Base-by-base conservation (phyloP, 2,888 invertebrate species). In the Blastobasis adustella region DNA sequence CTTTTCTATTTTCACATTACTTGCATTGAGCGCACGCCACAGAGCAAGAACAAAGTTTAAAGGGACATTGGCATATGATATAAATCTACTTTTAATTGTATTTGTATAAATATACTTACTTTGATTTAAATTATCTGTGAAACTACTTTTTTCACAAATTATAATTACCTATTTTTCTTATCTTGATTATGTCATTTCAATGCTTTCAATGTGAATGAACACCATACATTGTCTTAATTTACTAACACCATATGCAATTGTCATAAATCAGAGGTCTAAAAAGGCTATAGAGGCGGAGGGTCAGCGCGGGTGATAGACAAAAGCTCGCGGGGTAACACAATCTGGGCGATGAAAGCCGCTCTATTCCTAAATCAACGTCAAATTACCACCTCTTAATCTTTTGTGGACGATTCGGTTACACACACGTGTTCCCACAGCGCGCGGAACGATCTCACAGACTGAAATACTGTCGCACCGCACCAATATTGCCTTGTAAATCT, bases 341-440 rank as follows among this genome's bases (percentile, higher is more conserved):
- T 79, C 78, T 73, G 60, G 56, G 60, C 73, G 73, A 79, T 82
- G 81, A 84, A 78, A 82, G 79, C 71, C 65, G 66, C 63, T 68
- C 71, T 78, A 76, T 77, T 74, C 76, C 76, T 87, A 86, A 84
- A 86, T 87, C 87, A 87, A 86, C 67, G 87, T 87, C 87, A 86
- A 85, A 88, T 86, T 86, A 86, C 83, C 84, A 85, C 82, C 79
- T 84, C 82, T 79, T 86, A 86, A 87, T 84, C 86, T 83, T 79
- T 79, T 79, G 82, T 76, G 69, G 74, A 71, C 76, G 82, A 82
- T 86, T 81, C 67, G 77, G 82, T 88, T 87, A 79, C 86, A 82
- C 65, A 71, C 79, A 82, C 82, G 82, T 83, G 83, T 79, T 76
- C 75, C 63, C 71, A 63, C 62, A 67, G 61, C 55, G 56, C 55